Base-by-base conservation (phyloP, 2,888 invertebrate genomes). In the Erpobdella octoculata region DNA sequence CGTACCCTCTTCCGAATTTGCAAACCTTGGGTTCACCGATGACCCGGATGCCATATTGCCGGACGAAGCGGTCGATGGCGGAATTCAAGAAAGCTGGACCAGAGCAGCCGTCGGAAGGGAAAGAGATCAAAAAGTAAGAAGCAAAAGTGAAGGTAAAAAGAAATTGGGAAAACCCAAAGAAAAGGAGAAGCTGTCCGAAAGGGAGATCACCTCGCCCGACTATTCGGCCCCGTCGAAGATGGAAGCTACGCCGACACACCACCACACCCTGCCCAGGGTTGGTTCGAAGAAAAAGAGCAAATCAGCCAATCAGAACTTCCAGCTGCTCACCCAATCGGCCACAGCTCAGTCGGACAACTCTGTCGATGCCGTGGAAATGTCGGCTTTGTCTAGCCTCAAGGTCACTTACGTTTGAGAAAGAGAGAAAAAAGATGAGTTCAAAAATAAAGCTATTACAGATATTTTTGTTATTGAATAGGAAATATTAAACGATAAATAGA, bases 191-290 rank as follows among this genome's bases (percentile, higher is more conserved):
- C 58, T 12, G 18, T 9, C 21, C 18, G 31, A 33, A 28, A 6
- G 53, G 28, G 48, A 68, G 5, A 31, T 5, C 21, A 21, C 15
- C 25, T 53, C 70, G 0, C 37, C 37, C 15, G 59, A 59, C 28
- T 37, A 59, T 33, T 41, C 62, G n/a, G 31, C 62, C 25, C 31
- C 62, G n/a, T 62, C 62, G 1, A 35, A 31, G 31, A 62, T 35
- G 4, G 62, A 31, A 31, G 53, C 53, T 2, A 62, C 62, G 12
- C 31, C 62, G n/a, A 35, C 62, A 35, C 25, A 41, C 15, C 72
- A 72, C 35, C 73, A 75, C 53, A 75, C 75, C 5, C 66, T 75
- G 21, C 75, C 75, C 6, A 71, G 73, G 46, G 70, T 70, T 25
- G 74, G 73, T 33, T 61, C 67, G 37, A 73, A 73, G 53, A 75